phyloP scores from a whole-genome alignment of 2,888 invertebrate species.

The Drosophila kambysellisi region DNA sequence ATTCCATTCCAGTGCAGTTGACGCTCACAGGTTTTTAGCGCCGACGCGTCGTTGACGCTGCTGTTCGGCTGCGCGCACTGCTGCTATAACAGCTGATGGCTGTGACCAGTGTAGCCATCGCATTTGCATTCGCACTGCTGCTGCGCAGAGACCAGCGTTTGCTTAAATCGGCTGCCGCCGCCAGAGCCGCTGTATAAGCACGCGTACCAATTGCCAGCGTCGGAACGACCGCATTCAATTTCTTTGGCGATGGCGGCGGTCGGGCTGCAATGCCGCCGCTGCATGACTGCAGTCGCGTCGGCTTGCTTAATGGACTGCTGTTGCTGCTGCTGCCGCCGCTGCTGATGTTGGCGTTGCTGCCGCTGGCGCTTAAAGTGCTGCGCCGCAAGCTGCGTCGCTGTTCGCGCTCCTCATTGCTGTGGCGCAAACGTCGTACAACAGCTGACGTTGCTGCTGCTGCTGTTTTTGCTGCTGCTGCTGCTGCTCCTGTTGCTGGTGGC shows the following conservation, averaged over 20 bases:
- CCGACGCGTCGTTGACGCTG: constrained; percentile 29
- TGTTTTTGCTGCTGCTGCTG: constrained; percentile 14
- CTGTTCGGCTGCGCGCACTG: constrained; percentile 47
- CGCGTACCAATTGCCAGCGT: constrained; percentile 74
- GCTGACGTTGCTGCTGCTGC: neutral
- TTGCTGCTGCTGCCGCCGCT: constrained; percentile 15
- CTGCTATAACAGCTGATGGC: constrained; percentile 62
- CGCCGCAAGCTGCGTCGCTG: constrained; percentile 60
- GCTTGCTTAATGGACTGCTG: constrained; percentile 62
- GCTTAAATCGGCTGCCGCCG: constrained; percentile 63
- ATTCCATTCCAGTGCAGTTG: neutral
- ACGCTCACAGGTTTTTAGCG: constrained; percentile 19
- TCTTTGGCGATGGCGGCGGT: constrained; percentile 81
- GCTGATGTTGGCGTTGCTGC: constrained; percentile 14
- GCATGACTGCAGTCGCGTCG: constrained; percentile 72
- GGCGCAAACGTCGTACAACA: constrained; percentile 54
- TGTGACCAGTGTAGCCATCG: constrained; percentile 50
- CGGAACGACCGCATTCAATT: constrained; percentile 70
- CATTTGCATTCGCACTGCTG: constrained; percentile 36
- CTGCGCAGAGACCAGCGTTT: constrained; percentile 74
- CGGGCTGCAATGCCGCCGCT: constrained; percentile 65
- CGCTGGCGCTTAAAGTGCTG: constrained; percentile 37
- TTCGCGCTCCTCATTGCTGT: constrained; percentile 60
- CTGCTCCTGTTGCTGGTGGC: neutral
- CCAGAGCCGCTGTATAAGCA: constrained; percentile 66